Percentiles rank a stretch among this genome's conserved stretches.
Evolutionary conservation across 2,797 vertebrate genomes (phyloP).

Genomic region (Lacerta viridis): DNA sequence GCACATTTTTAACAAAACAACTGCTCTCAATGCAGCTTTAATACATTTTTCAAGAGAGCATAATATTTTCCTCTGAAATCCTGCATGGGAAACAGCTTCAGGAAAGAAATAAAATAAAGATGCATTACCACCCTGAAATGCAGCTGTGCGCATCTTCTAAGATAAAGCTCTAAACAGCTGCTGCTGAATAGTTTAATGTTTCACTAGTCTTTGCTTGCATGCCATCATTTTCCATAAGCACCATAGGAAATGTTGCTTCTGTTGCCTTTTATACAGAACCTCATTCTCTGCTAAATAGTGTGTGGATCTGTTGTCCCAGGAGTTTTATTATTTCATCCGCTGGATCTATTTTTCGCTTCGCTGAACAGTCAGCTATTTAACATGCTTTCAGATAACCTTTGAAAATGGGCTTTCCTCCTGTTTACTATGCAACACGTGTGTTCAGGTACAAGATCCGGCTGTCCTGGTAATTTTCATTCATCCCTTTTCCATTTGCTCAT

Average conservation of each 20-base stretch:
- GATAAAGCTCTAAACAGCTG: slow-evolving; percentile 62
- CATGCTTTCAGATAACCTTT: slow-evolving; percentile 67
- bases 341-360: slow-evolving; percentile 69
- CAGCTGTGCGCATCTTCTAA: slow-evolving; percentile 57
- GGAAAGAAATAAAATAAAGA: slow-evolving; percentile 27
- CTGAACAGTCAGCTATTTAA: slow-evolving; percentile 70
- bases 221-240: slow-evolving; percentile 62
- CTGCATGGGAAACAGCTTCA: slow-evolving; percentile 49
- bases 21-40: slow-evolving; percentile 18
- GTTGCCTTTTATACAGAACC: slow-evolving; percentile 59
- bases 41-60: slow-evolving; percentile 48
- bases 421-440: slow-evolving; percentile 59
- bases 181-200: slow-evolving; percentile 57
- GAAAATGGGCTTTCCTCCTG: slow-evolving; percentile 57
- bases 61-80: slow-evolving; percentile 51
- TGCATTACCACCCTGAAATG: slow-evolving; percentile 55
- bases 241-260: slow-evolving; percentile 50
- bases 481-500: background rate
- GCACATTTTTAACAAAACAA: slow-evolving; percentile 41
- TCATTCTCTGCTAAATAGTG: slow-evolving; percentile 72
- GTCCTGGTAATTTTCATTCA: slow-evolving; percentile 4
- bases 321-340: slow-evolving; percentile 71
- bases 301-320: slow-evolving; percentile 59
- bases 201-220: slow-evolving; percentile 62
- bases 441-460: slow-evolving; percentile 43